Evolutionary conservation across 2,113 vertebrate species (phyloP).

Genomic region (Merops nubicus): DNA sequence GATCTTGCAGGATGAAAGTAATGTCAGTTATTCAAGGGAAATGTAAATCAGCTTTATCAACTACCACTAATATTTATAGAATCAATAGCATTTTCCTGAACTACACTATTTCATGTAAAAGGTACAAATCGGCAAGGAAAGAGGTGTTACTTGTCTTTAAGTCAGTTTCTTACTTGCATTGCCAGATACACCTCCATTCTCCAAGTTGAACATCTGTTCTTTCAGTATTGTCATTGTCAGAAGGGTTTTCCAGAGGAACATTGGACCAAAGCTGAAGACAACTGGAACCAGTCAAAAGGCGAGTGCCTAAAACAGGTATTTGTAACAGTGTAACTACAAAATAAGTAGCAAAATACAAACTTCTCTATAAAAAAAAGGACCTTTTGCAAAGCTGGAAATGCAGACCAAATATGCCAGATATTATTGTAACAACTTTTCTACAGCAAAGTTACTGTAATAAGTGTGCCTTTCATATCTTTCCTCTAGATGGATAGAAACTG

Average conservation of each 20-base stretch:
- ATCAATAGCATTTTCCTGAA: background rate
- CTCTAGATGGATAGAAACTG: fast-evolving
- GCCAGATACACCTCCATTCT: slow-evolving; percentile 92
- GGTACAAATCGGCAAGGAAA: background rate
- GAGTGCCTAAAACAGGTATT: slow-evolving; percentile 76
- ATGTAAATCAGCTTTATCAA: background rate
- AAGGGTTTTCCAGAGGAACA: slow-evolving; percentile 48
- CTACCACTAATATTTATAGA: background rate
- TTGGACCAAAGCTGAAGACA: slow-evolving; percentile 92
- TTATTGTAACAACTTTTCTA: background rate
- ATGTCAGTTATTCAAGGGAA: background rate
- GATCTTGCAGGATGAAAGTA: background rate
- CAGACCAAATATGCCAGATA: background rate
- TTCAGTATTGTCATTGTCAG: slow-evolving; percentile 65
- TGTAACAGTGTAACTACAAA: background rate
- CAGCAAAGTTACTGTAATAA: background rate
- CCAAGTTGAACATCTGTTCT: slow-evolving; percentile 62
- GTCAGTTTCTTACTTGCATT: slow-evolving; percentile 87
- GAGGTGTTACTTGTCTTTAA: background rate
- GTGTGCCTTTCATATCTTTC: background rate
- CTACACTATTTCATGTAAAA: background rate
- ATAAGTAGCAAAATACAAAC: background rate
- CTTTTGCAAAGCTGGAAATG: background rate
- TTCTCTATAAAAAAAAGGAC: background rate
- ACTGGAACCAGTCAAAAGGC: slow-evolving; percentile 88